These are phyloP conservation scores for Parambassis ranga DNA, from an alignment of 2,797 vertebrate genomes.

Conservation along the genomic window DNA sequence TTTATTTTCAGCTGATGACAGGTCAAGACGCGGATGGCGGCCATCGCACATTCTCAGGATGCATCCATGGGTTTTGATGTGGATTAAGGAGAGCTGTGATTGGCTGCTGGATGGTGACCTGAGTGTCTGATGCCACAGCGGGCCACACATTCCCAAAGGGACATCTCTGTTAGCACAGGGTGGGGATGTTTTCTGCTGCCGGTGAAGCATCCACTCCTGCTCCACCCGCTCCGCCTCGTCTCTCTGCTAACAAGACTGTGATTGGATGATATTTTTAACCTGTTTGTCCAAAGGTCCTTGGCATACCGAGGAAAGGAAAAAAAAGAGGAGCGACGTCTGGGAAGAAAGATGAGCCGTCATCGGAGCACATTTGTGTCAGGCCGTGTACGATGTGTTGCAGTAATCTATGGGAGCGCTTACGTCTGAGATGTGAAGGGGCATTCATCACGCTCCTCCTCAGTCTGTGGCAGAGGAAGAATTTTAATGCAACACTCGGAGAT, in stretches of 20 bases:
- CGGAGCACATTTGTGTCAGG: conserved; percentile 72
- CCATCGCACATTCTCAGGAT: conserved; percentile 15
- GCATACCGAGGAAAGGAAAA: conserved; percentile 61
- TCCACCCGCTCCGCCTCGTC: conserved; percentile 45
- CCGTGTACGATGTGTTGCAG: conserved; percentile 63
- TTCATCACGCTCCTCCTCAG: conserved; percentile 71
- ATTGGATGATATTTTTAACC: conserved; percentile 71
- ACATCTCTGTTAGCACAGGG: conserved; percentile 22
- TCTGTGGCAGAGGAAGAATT: conserved; percentile 64
- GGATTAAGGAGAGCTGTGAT: conserved; percentile 27
- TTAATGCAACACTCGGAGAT: conserved; percentile 67
- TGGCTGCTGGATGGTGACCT: conserved; percentile 9
- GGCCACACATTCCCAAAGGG: background rate
- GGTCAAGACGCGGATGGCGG: conserved; percentile 38
- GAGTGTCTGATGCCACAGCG: conserved; percentile 21
- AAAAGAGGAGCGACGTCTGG: conserved; percentile 52
- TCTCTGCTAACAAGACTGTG: conserved; percentile 46
- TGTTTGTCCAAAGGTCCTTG: conserved; percentile 73
- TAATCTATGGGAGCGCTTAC: conserved; percentile 75
- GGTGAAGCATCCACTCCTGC: conserved; percentile 10
- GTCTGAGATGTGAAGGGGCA: conserved; percentile 68
- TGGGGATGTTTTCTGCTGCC: conserved; percentile 34
- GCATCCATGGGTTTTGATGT: conserved; percentile 58
- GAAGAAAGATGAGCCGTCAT: conserved; percentile 78
- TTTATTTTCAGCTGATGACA: conserved; percentile 71